These are phyloP conservation scores for Actinia equina DNA, from an alignment of 64 coral and sea anemone species.

Conservation along the genomic window DNA sequence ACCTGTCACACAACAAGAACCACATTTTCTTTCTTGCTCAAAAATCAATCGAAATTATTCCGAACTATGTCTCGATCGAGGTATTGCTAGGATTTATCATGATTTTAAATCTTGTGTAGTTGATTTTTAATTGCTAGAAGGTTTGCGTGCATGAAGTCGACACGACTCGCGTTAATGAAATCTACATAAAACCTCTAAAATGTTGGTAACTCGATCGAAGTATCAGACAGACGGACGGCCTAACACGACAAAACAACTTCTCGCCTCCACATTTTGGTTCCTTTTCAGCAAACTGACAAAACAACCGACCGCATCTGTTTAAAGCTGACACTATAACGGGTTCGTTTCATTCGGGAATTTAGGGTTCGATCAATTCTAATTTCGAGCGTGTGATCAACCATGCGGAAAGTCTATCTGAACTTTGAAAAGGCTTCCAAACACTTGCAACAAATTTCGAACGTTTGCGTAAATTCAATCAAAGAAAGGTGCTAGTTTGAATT, in stretches of 20 bases:
- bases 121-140: neutral
- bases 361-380: neutral
- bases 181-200: neutral
- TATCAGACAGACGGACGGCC: neutral
- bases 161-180: neutral
- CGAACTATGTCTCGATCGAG: neutral
- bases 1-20: neutral
- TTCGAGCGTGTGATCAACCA: neutral
- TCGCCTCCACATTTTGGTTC: neutral
- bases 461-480: neutral
- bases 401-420: neutral
- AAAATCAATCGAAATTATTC: neutral
- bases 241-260: neutral
- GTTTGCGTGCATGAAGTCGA: neutral
- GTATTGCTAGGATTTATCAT: neutral
- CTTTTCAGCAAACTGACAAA: neutral
- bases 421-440: constrained; percentile 2
- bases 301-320: neutral
- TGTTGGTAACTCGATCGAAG: neutral
- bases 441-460: neutral
- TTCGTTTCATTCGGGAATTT: neutral
- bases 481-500: neutral
- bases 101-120: neutral
- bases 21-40: neutral
- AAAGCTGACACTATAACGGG: neutral